These are phyloP conservation scores for Xylocopa sonorina DNA, from an alignment of 1,140 invertebrate species.

Conservation along the genomic window DNA sequence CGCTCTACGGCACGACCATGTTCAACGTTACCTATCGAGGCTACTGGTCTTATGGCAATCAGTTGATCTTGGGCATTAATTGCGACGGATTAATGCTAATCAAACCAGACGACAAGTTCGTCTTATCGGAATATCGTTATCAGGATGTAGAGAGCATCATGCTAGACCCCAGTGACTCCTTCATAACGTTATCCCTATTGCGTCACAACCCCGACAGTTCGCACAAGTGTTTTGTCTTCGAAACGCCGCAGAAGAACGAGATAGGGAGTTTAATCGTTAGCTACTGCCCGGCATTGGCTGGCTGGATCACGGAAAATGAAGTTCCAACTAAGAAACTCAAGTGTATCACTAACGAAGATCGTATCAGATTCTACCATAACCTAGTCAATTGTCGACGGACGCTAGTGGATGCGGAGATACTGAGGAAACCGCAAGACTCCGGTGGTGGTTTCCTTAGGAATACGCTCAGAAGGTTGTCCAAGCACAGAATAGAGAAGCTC, in stretches of 20 bases:
- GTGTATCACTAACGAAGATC: constrained; percentile 91
- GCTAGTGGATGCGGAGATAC: constrained; percentile 91
- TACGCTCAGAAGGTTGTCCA: constrained; percentile 93
- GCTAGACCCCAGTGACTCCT: constrained; percentile 95
- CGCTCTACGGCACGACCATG: constrained; percentile 96
- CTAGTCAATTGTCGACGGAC: constrained; percentile 89
- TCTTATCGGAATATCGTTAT: constrained; percentile 94
- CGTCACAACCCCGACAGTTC: constrained; percentile 85
- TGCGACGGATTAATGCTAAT: constrained; percentile 94
- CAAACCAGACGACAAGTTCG: constrained; percentile 94
- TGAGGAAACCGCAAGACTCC: constrained; percentile 91
- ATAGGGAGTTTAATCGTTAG: constrained; percentile 96
- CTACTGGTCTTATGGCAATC: constrained; percentile 93
- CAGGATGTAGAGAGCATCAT: constrained; percentile 94
- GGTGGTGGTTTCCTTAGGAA: constrained; percentile 92
- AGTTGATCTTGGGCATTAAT: constrained; percentile 92
- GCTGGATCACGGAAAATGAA: constrained; percentile 93
- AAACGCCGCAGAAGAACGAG: constrained; percentile 93
- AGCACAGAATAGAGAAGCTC: constrained; percentile 93
- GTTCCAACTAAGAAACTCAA: constrained; percentile 85
- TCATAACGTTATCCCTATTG: constrained; percentile 91
- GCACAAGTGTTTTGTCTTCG: constrained; percentile 96
- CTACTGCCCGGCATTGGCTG: constrained; percentile 92
- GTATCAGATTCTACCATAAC: constrained; percentile 91
- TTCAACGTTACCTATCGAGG: constrained; percentile 95